phyloP scores from a whole-genome alignment of 2,888 invertebrate genomes.

The Artemia sinica region DNA sequence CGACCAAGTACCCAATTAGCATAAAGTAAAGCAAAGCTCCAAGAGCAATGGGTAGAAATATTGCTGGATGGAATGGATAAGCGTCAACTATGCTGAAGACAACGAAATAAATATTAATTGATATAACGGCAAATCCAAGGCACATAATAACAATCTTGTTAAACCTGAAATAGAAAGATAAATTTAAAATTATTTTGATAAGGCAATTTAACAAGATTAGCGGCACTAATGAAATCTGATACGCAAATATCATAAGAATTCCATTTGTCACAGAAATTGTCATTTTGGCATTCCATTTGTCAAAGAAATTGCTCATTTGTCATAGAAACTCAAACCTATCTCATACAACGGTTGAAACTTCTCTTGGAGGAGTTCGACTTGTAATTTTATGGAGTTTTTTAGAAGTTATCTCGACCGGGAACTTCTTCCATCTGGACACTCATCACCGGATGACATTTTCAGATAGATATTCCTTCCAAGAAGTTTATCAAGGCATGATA shows the following conservation, averaged over 20 bases:
- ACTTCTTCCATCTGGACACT: too few species aligned
- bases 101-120: conserved; percentile 63
- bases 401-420: too few species aligned
- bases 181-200: conserved; percentile 17
- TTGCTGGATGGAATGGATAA: conserved; percentile 34
- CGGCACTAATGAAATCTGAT: conserved; percentile 13
- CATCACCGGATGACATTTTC: too few species aligned
- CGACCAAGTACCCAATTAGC: conserved; percentile 54
- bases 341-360: too few species aligned
- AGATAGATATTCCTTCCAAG: too few species aligned
- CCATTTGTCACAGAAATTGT: too few species aligned
- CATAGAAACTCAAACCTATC: too few species aligned
- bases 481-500: too few species aligned
- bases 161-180: conserved; percentile 37
- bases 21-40: conserved; percentile 47
- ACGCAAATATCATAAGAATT: too few species aligned
- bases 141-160: conserved; percentile 43
- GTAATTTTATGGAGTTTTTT: too few species aligned
- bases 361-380: too few species aligned
- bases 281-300: background rate
- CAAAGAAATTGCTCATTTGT: too few species aligned
- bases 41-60: conserved; percentile 35
- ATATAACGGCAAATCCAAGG: conserved; percentile 50
- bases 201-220: background rate
- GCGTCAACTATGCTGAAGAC: conserved; percentile 39